Base-by-base conservation (phyloP, 1,140 invertebrate species). In the Drosophila suzukii region DNA sequence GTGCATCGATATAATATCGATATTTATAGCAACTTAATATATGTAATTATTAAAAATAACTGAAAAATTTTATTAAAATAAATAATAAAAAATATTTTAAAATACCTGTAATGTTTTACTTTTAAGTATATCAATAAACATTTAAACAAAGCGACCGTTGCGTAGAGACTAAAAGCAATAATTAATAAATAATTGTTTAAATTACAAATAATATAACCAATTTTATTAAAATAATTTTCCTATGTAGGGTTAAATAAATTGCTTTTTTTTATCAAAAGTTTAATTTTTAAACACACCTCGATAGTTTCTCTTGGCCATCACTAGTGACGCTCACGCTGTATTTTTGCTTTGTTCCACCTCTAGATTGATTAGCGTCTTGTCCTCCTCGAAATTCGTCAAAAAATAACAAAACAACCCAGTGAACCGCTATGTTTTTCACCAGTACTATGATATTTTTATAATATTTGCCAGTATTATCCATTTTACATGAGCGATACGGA, bases 311-410 rank as follows among this genome's bases (percentile, higher is more conserved):
- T 51, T 51, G 15, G 11, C 8, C 27, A 34, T 34, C 49, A 12
- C 49, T 34, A 15, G 3, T 2, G 6, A 30, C 15, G 12, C 20
- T 59, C 20, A 46, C 49, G n/a, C 3, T 1, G 10, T 15, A 36
- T 1, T 5, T 5, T 17, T 13, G 10, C 4, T 6, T 8, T 20
- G 20, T 10, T 24, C 46, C 63, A 67, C 15, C 63, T 11, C 63
- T 63, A 67, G 20, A 39, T 32, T 32, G 11, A 47, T 66, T 55
- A 46, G 62, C 58, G 62, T 66, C 62, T 5, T 46, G 15, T 46
- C 12, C 59, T 46, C 3, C 1, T 11, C 15, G 15, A 24, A 20
- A 13, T 39, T n/a, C 12, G 30, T 32, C 0, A 3, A 15, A 8
- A 12, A 49, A 11, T 11, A 32, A 39, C 47, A 8, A 34, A 34